Evolutionary conservation across 2,888 invertebrate genomes (phyloP).

Genomic region (Ctena decussata): DNA sequence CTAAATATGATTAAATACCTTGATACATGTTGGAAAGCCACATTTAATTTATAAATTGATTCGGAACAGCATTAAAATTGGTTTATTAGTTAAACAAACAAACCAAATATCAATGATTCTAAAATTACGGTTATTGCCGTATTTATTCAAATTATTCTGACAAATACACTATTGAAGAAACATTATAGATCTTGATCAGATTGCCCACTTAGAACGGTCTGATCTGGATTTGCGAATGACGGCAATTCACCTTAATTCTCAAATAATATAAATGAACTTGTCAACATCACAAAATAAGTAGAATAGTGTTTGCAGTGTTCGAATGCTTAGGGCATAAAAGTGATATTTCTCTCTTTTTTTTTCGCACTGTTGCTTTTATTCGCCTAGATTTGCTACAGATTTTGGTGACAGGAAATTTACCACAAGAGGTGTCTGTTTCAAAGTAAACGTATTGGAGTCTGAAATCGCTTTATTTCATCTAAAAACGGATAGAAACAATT

Average conservation of each 20-base stretch:
- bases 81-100: background rate
- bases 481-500: background rate
- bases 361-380: background rate
- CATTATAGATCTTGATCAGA: no score
- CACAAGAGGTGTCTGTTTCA: background rate
- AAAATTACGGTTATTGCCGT: background rate
- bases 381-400: background rate
- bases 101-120: background rate
- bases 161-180: no score
- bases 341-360: background rate
- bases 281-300: no score
- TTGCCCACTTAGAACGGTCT: no score
- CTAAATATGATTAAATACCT: background rate
- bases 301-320: no score
- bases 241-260: no score
- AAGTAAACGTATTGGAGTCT: background rate
- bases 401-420: background rate
- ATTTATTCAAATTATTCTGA: no score
- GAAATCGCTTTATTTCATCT: constrained; percentile 5
- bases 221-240: no score
- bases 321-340: no score
- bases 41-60: background rate
- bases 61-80: background rate
- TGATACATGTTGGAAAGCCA: background rate
- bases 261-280: no score